Evolutionary conservation across 1,140 invertebrate genomes (phyloP).

Genomic region (Drosophila erecta): DNA sequence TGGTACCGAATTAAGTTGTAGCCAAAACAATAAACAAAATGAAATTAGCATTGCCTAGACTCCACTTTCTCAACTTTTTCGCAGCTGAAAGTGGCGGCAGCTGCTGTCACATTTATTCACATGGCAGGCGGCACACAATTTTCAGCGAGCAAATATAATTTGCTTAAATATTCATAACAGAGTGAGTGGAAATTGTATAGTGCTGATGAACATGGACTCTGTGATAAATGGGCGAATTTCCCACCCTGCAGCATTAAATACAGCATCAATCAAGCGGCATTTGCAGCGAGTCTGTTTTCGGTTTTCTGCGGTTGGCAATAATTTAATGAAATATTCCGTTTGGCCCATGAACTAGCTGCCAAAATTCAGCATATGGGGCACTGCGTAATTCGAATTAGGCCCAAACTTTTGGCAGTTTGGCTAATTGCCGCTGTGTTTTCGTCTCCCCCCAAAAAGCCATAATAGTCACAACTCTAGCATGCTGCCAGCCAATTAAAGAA

Average conservation of each 20-base stretch:
- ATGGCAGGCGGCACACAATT: constrained; percentile 34
- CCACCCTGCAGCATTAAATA: background rate
- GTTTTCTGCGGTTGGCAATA: constrained; percentile 54
- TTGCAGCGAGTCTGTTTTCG: constrained; percentile 32
- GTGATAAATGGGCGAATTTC: constrained; percentile 23
- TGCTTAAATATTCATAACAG: constrained; percentile 71
- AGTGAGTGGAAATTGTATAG: constrained; percentile 66
- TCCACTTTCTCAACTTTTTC: background rate
- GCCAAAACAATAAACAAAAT: constrained; percentile 81
- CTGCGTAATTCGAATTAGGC: constrained; percentile 61
- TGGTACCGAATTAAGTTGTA: constrained; percentile 65
- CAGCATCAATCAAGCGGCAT: constrained; percentile 70
- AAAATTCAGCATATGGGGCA: constrained; percentile 14
- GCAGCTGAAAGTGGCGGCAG: constrained; percentile 18
- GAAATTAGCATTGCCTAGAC: constrained; percentile 64
- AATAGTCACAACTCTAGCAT: constrained; percentile 56
- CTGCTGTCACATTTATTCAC: constrained; percentile 64
- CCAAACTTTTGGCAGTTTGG: constrained; percentile 56
- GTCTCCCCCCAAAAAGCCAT: constrained; percentile 15
- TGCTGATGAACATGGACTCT: constrained; percentile 61
- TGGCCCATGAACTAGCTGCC: constrained; percentile 45
- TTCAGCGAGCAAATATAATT: constrained; percentile 67
- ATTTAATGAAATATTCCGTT: constrained; percentile 78
- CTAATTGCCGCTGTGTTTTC: constrained; percentile 52
- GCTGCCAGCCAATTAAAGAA: constrained; percentile 61